Percentiles rank a stretch among this genome's conserved stretches.
These are phyloP conservation scores for Camptogramma bilineatum DNA, from an alignment of 2,888 invertebrate species.

Conservation along the genomic window DNA sequence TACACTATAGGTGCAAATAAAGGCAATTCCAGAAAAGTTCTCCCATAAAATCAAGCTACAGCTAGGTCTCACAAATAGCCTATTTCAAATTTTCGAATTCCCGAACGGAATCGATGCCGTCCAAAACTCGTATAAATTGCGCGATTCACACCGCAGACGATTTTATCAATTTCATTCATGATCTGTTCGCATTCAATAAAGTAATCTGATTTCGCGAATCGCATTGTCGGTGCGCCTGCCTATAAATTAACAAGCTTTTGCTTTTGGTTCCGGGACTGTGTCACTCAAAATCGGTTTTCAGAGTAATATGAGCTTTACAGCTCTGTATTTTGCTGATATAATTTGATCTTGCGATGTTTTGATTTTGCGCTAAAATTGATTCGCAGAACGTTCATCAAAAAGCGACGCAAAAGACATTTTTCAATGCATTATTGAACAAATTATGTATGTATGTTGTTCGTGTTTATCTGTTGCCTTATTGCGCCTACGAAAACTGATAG, in stretches of 20 bases:
- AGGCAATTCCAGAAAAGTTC: not conserved
- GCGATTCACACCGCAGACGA: constrained; percentile 69
- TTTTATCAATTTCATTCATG: constrained; percentile 79
- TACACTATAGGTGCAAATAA: not conserved
- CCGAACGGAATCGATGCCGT: constrained; percentile 41
- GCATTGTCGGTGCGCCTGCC: constrained; percentile 63
- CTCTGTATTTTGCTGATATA: constrained; percentile 1
- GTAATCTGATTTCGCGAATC: constrained; percentile 76
- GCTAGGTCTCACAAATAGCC: constrained; percentile 13
- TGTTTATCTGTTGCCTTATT: too few species aligned
- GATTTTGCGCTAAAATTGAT: not conserved
- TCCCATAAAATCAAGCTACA: not conserved
- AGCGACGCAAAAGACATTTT: too few species aligned
- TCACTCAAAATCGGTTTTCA: constrained; percentile 11
- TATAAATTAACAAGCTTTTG: constrained; percentile 63
- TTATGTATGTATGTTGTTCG: too few species aligned
- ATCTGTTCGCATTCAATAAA: constrained; percentile 72
- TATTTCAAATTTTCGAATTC: constrained; percentile 33
- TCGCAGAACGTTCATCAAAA: too few species aligned
- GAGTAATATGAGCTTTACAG: constrained; percentile 11
- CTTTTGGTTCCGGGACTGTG: constrained; percentile 27
- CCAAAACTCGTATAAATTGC: constrained; percentile 57
- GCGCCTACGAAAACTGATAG: too few species aligned
- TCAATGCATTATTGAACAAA: too few species aligned
- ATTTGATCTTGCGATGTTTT: not conserved